phyloP scores from a whole-genome alignment of 2,888 invertebrate species.

The Saturnia pavonia region DNA sequence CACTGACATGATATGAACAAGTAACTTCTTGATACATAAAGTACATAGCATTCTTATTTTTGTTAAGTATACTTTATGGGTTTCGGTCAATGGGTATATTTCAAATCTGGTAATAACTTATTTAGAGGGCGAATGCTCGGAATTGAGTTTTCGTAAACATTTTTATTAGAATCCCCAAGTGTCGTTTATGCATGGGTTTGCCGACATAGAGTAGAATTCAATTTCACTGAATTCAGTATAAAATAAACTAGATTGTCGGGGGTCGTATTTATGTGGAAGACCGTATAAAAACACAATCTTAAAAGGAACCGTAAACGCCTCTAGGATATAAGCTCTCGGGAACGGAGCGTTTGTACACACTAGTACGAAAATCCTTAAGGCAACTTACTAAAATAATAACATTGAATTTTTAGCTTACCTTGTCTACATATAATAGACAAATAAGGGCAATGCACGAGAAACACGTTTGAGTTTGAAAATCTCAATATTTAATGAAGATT shows the following conservation, averaged over 20 bases:
- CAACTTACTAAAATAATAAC: constrained; percentile 39
- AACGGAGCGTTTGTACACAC: constrained; percentile 33
- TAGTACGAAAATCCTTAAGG: constrained; percentile 34
- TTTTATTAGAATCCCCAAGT: constrained; percentile 47
- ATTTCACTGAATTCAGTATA: constrained; percentile 53
- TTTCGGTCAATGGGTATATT: background rate
- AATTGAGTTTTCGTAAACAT: constrained; percentile 46
- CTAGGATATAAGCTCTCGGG: constrained; percentile 43
- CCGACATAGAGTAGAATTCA: constrained; percentile 50
- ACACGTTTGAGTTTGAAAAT: background rate
- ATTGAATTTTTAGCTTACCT: constrained; percentile 26
- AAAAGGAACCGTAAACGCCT: constrained; percentile 49
- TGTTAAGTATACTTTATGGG: background rate
- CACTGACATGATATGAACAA: no score
- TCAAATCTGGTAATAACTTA: constrained; percentile 10
- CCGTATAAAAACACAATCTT: constrained; percentile 54
- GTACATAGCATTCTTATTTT: background rate
- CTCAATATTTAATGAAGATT: background rate
- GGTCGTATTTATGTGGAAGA: constrained; percentile 52
- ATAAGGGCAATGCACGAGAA: constrained; percentile 9
- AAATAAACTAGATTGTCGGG: constrained; percentile 57
- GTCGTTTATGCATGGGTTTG: constrained; percentile 48
- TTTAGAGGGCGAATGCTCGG: constrained; percentile 15
- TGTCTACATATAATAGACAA: constrained; percentile 24
- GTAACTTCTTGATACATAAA: no score